These are phyloP conservation scores for Zaprionus inermis DNA, from an alignment of 1,140 invertebrate species.

Conservation along the genomic window DNA sequence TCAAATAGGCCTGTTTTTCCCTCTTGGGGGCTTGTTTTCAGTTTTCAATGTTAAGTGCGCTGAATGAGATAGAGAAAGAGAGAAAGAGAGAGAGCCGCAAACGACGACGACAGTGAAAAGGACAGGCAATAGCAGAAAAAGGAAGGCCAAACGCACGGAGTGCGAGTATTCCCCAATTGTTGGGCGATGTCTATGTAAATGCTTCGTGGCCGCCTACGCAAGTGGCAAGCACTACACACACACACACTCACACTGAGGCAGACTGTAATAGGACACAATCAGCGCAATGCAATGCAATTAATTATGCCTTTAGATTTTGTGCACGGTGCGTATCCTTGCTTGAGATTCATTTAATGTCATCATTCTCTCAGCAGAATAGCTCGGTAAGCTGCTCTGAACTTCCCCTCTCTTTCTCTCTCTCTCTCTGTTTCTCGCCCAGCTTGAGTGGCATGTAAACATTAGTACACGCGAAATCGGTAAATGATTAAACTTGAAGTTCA, in stretches of 20 bases:
- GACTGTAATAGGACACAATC: constrained; percentile 36
- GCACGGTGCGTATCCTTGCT: constrained; percentile 26
- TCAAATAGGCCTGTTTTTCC: constrained; percentile 61
- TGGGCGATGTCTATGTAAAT: constrained; percentile 50
- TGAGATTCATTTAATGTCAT: constrained; percentile 34
- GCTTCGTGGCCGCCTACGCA: constrained; percentile 33
- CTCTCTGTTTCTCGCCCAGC: background rate
- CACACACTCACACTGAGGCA: constrained; percentile 9
- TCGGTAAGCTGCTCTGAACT: background rate
- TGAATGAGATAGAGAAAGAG: constrained; percentile 29
- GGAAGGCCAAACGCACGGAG: constrained; percentile 29
- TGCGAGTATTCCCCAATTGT: constrained; percentile 46
- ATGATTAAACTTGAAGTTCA: background rate
- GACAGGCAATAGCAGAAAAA: constrained; percentile 6
- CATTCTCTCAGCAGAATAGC: background rate
- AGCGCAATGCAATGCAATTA: constrained; percentile 54
- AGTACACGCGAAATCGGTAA: background rate
- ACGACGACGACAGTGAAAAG: constrained; percentile 13
- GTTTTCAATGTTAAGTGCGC: constrained; percentile 80
- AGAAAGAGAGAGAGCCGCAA: constrained; percentile 40
- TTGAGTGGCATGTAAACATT: background rate
- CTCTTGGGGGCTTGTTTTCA: constrained; percentile 79
- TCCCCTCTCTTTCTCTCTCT: background rate
- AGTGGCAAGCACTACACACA: constrained; percentile 6
- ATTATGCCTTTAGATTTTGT: constrained; percentile 56